A percentile compares a stretch with the other conserved stretches of the same genome.
Conservation (phyloP, 2,113 vertebrate species). For the Donacobius atricapilla region DNA sequence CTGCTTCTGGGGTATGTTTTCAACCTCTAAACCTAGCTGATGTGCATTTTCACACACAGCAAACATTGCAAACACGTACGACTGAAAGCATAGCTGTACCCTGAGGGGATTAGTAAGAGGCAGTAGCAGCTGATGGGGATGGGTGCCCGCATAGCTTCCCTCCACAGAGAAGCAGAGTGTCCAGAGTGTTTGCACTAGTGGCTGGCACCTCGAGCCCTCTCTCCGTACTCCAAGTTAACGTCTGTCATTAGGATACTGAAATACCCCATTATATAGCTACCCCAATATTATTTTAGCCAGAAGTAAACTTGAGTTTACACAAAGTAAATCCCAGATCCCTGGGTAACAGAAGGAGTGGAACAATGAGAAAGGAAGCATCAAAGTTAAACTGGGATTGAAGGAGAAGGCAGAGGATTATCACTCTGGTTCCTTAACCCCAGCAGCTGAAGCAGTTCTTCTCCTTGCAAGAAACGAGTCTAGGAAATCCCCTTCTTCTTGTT, state of each 20-base stretch:
- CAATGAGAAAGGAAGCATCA: not conserved
- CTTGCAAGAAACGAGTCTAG: not conserved
- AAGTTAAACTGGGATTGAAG: not conserved
- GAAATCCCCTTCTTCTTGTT: not conserved
- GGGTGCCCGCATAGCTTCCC: not conserved
- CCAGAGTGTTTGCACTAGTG: not conserved
- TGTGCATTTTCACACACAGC: not conserved
- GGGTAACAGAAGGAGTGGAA: not conserved
- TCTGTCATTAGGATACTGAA: not conserved
- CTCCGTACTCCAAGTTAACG: not conserved
- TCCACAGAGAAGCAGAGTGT: not conserved
- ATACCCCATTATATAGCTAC: not conserved
- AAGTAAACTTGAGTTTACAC: not conserved
- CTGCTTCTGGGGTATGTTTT: not conserved
- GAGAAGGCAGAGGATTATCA: not conserved
- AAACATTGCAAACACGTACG: not conserved
- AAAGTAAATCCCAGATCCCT: not conserved
- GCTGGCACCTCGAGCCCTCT: not conserved
- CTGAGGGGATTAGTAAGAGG: not conserved
- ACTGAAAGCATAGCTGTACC: not conserved
- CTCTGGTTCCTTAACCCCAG: not conserved
- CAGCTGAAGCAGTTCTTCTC: not conserved
- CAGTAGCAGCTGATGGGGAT: not conserved
- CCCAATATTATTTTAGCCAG: not conserved
- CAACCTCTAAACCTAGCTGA: not conserved